These are phyloP conservation scores for Listrodromus nycthemerus DNA, from an alignment of 2,888 invertebrate genomes.

Conservation along the genomic window DNA sequence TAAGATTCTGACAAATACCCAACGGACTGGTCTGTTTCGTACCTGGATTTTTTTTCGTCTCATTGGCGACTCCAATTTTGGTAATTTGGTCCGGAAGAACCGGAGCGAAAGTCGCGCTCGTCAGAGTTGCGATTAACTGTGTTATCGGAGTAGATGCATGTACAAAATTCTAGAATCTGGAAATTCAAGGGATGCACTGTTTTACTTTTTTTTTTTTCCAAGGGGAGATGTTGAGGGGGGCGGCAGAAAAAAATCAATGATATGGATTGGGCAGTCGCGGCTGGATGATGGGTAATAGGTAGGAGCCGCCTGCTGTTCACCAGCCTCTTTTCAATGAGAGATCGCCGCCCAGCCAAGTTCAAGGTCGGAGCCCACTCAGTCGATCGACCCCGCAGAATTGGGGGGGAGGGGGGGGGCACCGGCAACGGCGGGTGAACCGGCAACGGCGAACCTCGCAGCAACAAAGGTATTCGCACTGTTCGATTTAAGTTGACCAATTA, in stretches of 20 bases:
- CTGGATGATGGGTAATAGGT: constrained; percentile 19
- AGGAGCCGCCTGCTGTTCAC: constrained; percentile 40
- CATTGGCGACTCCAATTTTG: constrained; percentile 39
- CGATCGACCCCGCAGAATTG: constrained; percentile 63
- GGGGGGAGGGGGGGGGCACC: constrained; percentile 58
- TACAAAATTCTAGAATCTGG: not conserved
- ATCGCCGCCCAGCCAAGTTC: constrained; percentile 61
- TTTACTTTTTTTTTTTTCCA: not conserved
- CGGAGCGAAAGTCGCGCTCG: constrained; percentile 45
- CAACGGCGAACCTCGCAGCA: constrained; percentile 36
- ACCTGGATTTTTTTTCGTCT: constrained; percentile 41
- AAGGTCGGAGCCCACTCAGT: constrained; percentile 62
- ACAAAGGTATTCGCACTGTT: constrained; percentile 47
- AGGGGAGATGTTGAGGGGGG: not conserved
- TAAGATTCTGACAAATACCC: constrained; percentile 51
- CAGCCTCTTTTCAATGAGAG: constrained; percentile 55
- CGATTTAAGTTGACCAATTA: constrained; percentile 22
- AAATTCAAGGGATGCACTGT: not conserved
- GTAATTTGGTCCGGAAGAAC: constrained; percentile 39
- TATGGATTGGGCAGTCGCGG: constrained; percentile 54
- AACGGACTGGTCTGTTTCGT: constrained; percentile 15
- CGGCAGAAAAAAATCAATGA: constrained; percentile 58
- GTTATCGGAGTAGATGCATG: not conserved
- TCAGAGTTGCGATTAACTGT: constrained; percentile 3
- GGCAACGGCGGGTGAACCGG: constrained; percentile 37